These are phyloP conservation scores for Ivindomyrus marchei DNA, from an alignment of 2,113 vertebrate species.

Conservation along the genomic window DNA sequence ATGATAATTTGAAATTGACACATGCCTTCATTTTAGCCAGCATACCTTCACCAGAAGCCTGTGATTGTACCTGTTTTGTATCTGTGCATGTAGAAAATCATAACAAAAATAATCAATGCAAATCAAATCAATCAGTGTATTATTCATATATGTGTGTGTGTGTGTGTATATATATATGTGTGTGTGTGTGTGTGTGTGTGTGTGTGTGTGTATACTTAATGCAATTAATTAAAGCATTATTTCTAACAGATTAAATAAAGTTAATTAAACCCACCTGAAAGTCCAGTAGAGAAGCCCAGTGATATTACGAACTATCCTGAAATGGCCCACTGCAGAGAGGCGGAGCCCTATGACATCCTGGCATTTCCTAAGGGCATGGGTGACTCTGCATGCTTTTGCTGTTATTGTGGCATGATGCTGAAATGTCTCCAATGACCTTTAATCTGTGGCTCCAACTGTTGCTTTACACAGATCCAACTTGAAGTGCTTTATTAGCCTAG, in stretches of 20 bases:
- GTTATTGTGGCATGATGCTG: not conserved
- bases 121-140: not conserved
- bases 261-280: not conserved
- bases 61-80: not conserved
- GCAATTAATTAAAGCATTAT: not conserved
- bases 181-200: too few species aligned
- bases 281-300: not conserved
- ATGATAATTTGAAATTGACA: not conserved
- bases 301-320: not conserved
- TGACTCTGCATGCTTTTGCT: not conserved
- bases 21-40: not conserved
- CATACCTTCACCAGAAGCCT: not conserved
- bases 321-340: not conserved
- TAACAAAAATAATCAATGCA: too few species aligned
- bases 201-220: not conserved
- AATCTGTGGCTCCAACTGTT: not conserved
- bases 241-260: not conserved
- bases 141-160: not conserved
- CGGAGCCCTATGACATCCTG: not conserved
- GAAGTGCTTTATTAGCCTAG: not conserved
- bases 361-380: too few species aligned
- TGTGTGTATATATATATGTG: too few species aligned
- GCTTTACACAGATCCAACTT: not conserved
- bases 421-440: not conserved
- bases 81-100: not conserved